These are phyloP conservation scores for Tetragonisca angustula DNA, from an alignment of 2,888 invertebrate species.

Conservation along the genomic window DNA sequence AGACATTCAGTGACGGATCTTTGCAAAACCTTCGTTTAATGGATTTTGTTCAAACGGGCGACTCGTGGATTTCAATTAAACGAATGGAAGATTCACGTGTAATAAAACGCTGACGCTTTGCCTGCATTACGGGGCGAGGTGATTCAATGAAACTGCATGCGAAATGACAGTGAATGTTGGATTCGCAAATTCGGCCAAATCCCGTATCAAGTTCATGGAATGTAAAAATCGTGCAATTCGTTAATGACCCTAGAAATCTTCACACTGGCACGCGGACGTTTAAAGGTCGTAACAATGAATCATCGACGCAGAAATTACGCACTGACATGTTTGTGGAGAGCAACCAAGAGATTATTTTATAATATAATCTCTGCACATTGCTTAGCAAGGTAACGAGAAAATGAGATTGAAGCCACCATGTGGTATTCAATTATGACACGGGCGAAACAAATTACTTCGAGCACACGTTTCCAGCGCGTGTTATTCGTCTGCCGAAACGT, in stretches of 20 bases:
- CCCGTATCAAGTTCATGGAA: neutral
- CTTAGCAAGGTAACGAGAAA: neutral
- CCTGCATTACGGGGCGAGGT: neutral
- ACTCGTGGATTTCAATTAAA: neutral
- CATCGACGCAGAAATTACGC: neutral
- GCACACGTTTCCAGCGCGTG: neutral
- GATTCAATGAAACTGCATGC: too few relatives aligned
- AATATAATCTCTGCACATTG: neutral
- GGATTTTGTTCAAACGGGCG: neutral
- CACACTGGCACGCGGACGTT: neutral
- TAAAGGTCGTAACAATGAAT: neutral
- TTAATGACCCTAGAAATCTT: neutral
- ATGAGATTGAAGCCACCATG: neutral
- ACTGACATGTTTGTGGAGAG: neutral
- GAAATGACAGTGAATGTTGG: too few relatives aligned
- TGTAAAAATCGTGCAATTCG: neutral
- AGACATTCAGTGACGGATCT: too few relatives aligned
- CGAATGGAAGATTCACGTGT: neutral
- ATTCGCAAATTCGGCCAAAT: too few relatives aligned
- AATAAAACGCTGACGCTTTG: neutral
- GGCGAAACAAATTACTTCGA: neutral
- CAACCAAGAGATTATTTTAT: neutral
- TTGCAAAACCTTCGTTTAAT: neutral
- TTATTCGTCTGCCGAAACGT: neutral
- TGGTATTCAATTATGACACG: neutral